A percentile compares a stretch with the other conserved stretches of the same genome.
phyloP scores from a whole-genome alignment of 2,888 invertebrate genomes.

The Polymixis flavicincta region DNA sequence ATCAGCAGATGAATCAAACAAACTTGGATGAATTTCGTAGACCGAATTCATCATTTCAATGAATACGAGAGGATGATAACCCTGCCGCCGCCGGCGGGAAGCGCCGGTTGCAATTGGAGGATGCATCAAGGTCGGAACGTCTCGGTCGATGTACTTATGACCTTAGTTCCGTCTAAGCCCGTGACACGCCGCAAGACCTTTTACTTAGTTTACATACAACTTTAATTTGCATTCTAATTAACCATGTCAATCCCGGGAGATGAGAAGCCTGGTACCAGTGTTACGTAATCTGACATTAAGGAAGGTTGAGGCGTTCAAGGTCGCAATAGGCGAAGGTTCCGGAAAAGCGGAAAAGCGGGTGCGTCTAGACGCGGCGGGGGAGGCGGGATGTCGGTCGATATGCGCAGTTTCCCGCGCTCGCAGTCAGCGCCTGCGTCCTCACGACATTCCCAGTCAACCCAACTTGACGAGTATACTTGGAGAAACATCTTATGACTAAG shows the following conservation, averaged over 20 bases:
- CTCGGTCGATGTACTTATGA: slow-evolving; percentile 83
- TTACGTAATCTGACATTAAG: slow-evolving; percentile 87
- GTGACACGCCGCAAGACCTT: slow-evolving; percentile 62
- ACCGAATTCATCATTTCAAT: slow-evolving; percentile 69
- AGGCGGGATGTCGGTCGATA: slow-evolving; percentile 86
- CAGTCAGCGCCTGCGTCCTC: slow-evolving; percentile 86
- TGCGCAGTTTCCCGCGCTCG: slow-evolving; percentile 89
- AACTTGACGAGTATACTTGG: slow-evolving; percentile 79
- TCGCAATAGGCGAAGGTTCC: slow-evolving; percentile 88
- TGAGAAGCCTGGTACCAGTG: slow-evolving; percentile 72
- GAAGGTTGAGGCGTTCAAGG: slow-evolving; percentile 90
- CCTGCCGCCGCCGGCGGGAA: slow-evolving; percentile 79
- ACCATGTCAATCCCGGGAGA: slow-evolving; percentile 76
- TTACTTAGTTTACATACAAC: slow-evolving; percentile 61
- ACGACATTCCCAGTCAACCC: slow-evolving; percentile 75
- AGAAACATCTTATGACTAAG: slow-evolving; percentile 66
- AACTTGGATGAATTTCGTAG: slow-evolving; percentile 52
- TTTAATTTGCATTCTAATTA: slow-evolving; percentile 76
- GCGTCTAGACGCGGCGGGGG: slow-evolving; percentile 89
- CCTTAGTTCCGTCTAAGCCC: slow-evolving; percentile 73
- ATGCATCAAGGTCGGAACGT: slow-evolving; percentile 85
- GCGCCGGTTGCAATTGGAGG: slow-evolving; percentile 77
- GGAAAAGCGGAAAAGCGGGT: slow-evolving; percentile 87
- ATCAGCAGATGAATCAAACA: slow-evolving; percentile 15
- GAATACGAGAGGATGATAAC: slow-evolving; percentile 82